A percentile compares a stretch with the other conserved stretches of the same genome.
These are phyloP conservation scores for Odocoileus hemionus DNA, from an alignment of 2,113 vertebrate genomes.

Conservation along the genomic window DNA sequence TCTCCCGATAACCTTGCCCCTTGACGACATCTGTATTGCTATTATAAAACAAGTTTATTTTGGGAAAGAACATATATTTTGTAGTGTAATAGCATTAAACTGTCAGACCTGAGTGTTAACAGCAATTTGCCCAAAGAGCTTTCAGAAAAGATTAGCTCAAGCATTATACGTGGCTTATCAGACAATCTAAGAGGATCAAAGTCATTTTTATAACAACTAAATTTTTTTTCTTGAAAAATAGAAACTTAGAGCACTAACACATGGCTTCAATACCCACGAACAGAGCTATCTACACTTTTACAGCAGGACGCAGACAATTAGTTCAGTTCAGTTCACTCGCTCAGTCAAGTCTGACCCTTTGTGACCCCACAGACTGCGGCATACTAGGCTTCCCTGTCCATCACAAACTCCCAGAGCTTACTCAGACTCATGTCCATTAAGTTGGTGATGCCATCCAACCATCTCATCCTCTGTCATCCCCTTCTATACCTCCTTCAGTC, in stretches of 20 bases:
- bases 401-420: neutral
- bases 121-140: constrained; percentile 60
- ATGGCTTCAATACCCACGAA: neutral
- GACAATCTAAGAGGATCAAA: constrained; percentile 44
- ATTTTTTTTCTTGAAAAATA: constrained; percentile 6
- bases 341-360: neutral
- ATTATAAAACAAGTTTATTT: constrained; percentile 74
- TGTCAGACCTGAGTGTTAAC: constrained; percentile 68
- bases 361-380: neutral
- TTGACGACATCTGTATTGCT: constrained; percentile 69
- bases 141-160: constrained; percentile 64
- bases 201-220: constrained; percentile 41
- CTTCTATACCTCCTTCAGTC: neutral
- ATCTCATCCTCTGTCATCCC: neutral
- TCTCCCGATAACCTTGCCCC: constrained; percentile 73
- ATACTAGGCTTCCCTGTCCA: neutral
- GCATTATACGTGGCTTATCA: constrained; percentile 48
- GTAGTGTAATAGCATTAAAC: constrained; percentile 69
- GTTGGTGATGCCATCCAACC: neutral
- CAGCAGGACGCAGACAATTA: neutral
- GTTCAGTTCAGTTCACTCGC: neutral
- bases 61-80: constrained; percentile 69
- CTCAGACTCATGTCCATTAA: neutral
- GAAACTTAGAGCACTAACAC: neutral
- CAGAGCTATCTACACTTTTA: neutral